Conservation (phyloP, 2,888 invertebrate genomes). For the Sisyra nigra region DNA sequence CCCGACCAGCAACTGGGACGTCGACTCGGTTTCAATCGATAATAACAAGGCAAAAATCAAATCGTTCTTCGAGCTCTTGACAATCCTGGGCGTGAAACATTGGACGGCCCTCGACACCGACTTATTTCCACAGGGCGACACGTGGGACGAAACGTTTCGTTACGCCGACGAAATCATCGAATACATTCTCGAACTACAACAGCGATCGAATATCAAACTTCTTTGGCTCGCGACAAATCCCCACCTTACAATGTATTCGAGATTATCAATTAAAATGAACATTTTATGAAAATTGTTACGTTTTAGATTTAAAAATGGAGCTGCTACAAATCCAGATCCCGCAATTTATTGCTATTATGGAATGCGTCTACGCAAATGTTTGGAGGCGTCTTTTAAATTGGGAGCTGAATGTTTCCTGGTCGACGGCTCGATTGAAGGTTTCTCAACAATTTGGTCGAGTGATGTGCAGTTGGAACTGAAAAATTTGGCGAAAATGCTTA, state of each 20-base stretch:
- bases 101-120: slow-evolving; percentile 50
- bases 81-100: slow-evolving; percentile 39
- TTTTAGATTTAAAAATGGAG: slow-evolving; percentile 39
- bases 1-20: slow-evolving; percentile 34
- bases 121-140: slow-evolving; percentile 36
- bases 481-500: slow-evolving; percentile 40
- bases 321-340: slow-evolving; percentile 32
- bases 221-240: not conserved
- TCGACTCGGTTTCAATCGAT: slow-evolving; percentile 34
- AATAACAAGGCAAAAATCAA: slow-evolving; percentile 40
- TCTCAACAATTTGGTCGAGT: slow-evolving; percentile 38
- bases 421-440: slow-evolving; percentile 43
- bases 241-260: not conserved
- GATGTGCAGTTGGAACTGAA: slow-evolving; percentile 41
- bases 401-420: slow-evolving; percentile 44
- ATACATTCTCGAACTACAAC: slow-evolving; percentile 35
- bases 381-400: slow-evolving; percentile 42
- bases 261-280: not conserved
- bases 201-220: slow-evolving; percentile 34
- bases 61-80: slow-evolving; percentile 44
- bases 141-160: slow-evolving; percentile 34
- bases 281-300: not conserved
- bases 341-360: slow-evolving; percentile 40
- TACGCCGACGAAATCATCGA: slow-evolving; percentile 41
- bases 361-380: slow-evolving; percentile 40